A percentile compares a stretch with the other conserved stretches of the same genome.
Conservation (phyloP, 2,113 vertebrate species). For the Bos javanicus region DNA sequence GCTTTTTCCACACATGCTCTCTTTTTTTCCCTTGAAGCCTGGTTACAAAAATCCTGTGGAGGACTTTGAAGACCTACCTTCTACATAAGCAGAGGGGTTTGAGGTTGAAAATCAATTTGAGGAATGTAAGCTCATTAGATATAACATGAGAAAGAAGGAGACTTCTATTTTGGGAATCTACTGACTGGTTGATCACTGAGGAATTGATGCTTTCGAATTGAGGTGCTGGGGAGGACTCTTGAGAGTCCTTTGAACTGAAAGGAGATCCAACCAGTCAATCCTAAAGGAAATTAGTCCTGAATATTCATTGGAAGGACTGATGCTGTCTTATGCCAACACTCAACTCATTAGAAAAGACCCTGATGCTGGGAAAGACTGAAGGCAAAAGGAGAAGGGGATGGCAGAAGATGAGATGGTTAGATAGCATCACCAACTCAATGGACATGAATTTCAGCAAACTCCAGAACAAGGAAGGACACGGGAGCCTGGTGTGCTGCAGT, state of each 20-base stretch:
- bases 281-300: neutral
- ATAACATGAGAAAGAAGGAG: neutral
- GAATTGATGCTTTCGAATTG: neutral
- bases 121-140: neutral
- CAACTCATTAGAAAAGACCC: neutral
- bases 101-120: neutral
- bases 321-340: neutral
- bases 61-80: neutral
- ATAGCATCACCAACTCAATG: neutral
- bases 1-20: neutral
- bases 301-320: neutral
- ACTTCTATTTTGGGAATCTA: neutral
- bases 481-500: neutral
- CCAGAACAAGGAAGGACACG: neutral
- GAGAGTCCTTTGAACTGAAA: neutral
- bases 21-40: neutral
- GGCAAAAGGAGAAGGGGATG: neutral
- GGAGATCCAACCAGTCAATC: neutral
- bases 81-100: neutral
- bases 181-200: neutral
- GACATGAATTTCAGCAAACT: neutral
- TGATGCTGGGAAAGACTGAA: neutral
- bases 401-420: neutral
- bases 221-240: neutral
- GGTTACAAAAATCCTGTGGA: neutral